Evolutionary conservation across 2,113 vertebrate genomes (phyloP).

Genomic region (Macquaria australasica): DNA sequence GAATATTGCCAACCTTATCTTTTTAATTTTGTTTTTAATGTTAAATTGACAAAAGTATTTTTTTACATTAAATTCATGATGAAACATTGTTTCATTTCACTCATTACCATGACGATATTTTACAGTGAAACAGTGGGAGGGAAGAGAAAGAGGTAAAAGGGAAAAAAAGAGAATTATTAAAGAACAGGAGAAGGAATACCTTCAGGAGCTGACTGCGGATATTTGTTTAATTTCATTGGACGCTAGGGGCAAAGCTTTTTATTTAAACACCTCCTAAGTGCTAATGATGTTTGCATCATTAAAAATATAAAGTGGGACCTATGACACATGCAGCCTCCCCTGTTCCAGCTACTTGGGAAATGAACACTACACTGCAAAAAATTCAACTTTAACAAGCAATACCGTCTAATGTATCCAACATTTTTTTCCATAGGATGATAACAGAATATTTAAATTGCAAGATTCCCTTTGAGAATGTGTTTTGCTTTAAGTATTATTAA

Average conservation of each 20-base stretch:
- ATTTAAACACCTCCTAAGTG: slow-evolving; percentile 58
- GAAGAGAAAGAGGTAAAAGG: not conserved
- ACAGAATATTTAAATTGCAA: not conserved
- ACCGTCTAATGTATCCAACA: not conserved
- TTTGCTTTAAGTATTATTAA: not conserved
- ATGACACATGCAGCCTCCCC: slow-evolving; percentile 3
- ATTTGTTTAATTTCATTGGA: slow-evolving; percentile 64
- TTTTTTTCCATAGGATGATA: not conserved
- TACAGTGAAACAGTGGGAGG: not conserved
- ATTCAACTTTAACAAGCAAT: not conserved
- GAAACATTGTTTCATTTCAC: slow-evolving; percentile 5
- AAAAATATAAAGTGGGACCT: slow-evolving; percentile 50
- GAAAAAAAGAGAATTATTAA: slow-evolving; percentile 42
- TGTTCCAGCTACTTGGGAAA: not conserved
- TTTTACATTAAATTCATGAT: not conserved
- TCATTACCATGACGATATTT: slow-evolving; percentile 8
- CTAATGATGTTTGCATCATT: slow-evolving; percentile 67
- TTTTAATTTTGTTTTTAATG: not conserved
- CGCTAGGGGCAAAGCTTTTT: slow-evolving; percentile 47
- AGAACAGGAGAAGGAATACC: slow-evolving; percentile 37
- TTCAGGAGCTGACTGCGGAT: slow-evolving; percentile 43
- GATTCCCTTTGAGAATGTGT: not conserved
- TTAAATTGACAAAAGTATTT: not conserved
- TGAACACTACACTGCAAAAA: slow-evolving; percentile 1
- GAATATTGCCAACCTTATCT: not conserved